A percentile compares a stretch with the other conserved stretches of the same genome.
Conservation (phyloP, 1,140 invertebrate genomes). For the Drosophila prosaltans region DNA sequence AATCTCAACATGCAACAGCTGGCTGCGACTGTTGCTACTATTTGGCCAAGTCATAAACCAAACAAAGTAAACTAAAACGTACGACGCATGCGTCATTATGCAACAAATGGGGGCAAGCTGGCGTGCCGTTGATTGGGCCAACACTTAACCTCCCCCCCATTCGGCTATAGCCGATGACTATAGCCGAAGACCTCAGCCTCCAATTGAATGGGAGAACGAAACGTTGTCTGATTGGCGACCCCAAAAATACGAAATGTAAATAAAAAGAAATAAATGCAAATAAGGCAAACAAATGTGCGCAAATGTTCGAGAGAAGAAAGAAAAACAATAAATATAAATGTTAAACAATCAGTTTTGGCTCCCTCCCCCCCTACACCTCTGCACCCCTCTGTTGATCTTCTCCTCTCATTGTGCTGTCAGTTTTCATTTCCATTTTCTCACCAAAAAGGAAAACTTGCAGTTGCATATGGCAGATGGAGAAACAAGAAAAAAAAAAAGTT, state of each 20-base stretch:
- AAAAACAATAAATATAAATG: slow-evolving; percentile 61
- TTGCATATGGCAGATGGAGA: slow-evolving; percentile 57
- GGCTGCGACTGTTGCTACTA: slow-evolving; percentile 54
- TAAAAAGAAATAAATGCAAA: slow-evolving; percentile 51
- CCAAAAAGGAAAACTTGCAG: slow-evolving; percentile 65
- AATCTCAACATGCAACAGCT: slow-evolving; percentile 55
- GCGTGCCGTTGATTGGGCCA: slow-evolving; percentile 70
- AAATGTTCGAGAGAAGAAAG: slow-evolving; percentile 57
- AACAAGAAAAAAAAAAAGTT: slow-evolving; percentile 24
- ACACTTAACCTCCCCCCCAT: slow-evolving; percentile 59
- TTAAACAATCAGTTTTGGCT: slow-evolving; percentile 45
- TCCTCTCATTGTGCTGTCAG: slow-evolving; percentile 62
- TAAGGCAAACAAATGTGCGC: slow-evolving; percentile 72
- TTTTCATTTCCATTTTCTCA: slow-evolving; percentile 71
- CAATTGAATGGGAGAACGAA: slow-evolving; percentile 10
- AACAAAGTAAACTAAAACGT: slow-evolving; percentile 39
- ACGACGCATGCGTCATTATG: slow-evolving; percentile 69
- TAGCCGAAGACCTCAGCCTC: slow-evolving; percentile 28
- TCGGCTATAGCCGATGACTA: slow-evolving; percentile 6
- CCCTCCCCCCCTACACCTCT: slow-evolving; percentile 6
- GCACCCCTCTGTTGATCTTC: neutral
- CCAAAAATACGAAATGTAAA: neutral
- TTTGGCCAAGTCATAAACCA: slow-evolving; percentile 78
- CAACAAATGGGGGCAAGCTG: slow-evolving; percentile 65
- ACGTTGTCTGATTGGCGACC: slow-evolving; percentile 62